Evolutionary conservation across 1,140 invertebrate species (phyloP).

Genomic region (Idris sp.): DNA sequence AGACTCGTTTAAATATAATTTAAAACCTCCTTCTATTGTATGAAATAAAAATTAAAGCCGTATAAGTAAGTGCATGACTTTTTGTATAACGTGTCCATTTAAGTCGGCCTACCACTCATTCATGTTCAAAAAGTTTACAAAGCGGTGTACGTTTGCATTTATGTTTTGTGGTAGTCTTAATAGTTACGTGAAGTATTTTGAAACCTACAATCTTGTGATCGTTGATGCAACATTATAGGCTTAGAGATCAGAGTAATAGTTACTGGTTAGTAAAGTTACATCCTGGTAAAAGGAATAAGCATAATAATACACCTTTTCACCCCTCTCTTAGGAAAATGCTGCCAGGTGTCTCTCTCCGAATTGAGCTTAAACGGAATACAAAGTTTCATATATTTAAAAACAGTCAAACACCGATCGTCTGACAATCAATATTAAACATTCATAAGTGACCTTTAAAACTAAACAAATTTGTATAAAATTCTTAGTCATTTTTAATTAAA

Average conservation of each 20-base stretch:
- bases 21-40: background rate
- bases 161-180: constrained; percentile 51
- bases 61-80: constrained; percentile 32
- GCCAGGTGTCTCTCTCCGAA: constrained; percentile 61
- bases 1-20: constrained; percentile 14
- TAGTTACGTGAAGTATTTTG: constrained; percentile 52
- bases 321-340: constrained; percentile 38
- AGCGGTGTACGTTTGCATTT: constrained; percentile 14
- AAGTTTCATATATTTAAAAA: constrained; percentile 27
- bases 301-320: constrained; percentile 53
- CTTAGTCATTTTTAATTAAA: no score
- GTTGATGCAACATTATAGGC: constrained; percentile 58
- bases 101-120: constrained; percentile 25
- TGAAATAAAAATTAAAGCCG: constrained; percentile 24
- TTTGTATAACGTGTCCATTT: constrained; percentile 37
- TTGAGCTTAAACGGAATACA: constrained; percentile 20
- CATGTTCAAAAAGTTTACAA: constrained; percentile 36
- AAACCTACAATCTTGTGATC: constrained; percentile 57
- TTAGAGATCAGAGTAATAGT: constrained; percentile 55
- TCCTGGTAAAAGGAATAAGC: constrained; percentile 53
- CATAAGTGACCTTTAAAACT: no score
- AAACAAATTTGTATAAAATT: no score
- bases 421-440: constrained; percentile 40
- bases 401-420: constrained; percentile 17
- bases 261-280: constrained; percentile 49